These are phyloP conservation scores for Petrocephalus zakoni DNA, from an alignment of 2,113 vertebrate species.

Conservation along the genomic window DNA sequence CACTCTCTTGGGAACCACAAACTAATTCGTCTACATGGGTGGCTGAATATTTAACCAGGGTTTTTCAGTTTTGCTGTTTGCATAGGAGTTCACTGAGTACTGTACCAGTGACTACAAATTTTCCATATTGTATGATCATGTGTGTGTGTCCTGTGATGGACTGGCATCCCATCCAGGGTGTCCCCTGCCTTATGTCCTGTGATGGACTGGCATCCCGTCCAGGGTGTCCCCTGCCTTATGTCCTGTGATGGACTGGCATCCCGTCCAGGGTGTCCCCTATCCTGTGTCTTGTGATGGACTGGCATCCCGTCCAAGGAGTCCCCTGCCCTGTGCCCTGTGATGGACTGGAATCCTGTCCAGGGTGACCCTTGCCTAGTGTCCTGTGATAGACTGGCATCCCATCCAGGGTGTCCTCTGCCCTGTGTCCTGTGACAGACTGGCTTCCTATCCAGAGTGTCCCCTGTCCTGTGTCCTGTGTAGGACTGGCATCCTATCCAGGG, in stretches of 20 bases:
- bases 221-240: not conserved
- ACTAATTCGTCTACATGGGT: no score
- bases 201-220: not conserved
- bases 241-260: not conserved
- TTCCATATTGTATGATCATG: not conserved
- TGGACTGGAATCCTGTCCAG: not conserved
- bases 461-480: not conserved
- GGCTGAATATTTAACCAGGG: not conserved
- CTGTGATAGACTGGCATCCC: not conserved
- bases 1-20: no score
- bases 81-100: not conserved
- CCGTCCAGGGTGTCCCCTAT: no score
- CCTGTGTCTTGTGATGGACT: not conserved
- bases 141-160: not conserved
- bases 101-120: not conserved
- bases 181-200: no score
- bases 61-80: not conserved
- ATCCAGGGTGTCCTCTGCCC: not conserved
- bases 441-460: no score
- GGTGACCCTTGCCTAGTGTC: no score
- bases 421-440: not conserved
- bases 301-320: not conserved
- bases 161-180: no score
- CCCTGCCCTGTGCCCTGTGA: not conserved
- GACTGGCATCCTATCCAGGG: not conserved